phyloP scores from a whole-genome alignment of 2,113 vertebrate genomes.

The Cebus imitator region DNA sequence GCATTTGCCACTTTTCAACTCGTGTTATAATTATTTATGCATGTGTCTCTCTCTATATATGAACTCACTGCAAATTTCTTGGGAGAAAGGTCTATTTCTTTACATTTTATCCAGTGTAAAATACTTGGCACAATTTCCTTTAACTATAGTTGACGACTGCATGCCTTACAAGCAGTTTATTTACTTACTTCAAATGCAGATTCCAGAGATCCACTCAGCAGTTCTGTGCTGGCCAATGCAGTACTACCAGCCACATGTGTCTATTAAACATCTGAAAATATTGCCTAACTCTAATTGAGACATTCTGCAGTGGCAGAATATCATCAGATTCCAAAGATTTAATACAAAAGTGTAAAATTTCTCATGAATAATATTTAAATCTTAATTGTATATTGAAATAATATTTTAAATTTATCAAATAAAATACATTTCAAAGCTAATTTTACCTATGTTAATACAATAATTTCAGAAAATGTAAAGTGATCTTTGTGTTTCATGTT shows the following conservation, averaged over 20 bases:
- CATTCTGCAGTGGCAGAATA: neutral
- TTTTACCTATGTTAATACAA: neutral
- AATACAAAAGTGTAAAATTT: neutral
- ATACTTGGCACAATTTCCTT: neutral
- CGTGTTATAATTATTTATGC: neutral
- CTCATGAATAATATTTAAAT: neutral
- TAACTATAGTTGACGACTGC: neutral
- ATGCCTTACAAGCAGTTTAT: neutral
- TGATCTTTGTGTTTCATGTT: neutral
- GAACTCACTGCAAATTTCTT: neutral
- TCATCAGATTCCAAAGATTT: neutral
- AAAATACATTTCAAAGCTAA: neutral
- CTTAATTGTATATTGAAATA: neutral
- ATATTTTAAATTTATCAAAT: neutral
- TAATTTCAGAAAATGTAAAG: neutral
- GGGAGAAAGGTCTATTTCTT: neutral
- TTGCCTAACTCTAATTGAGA: neutral
- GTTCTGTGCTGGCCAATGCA: neutral
- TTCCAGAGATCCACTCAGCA: neutral
- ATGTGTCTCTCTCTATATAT: neutral
- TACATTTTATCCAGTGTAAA: neutral
- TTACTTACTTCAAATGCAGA: neutral
- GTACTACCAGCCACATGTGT: neutral
- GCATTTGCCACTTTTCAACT: neutral
- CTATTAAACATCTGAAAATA: neutral